phyloP scores from a whole-genome alignment of 2,797 vertebrate genomes.

The Pipistrellus kuhlii region DNA sequence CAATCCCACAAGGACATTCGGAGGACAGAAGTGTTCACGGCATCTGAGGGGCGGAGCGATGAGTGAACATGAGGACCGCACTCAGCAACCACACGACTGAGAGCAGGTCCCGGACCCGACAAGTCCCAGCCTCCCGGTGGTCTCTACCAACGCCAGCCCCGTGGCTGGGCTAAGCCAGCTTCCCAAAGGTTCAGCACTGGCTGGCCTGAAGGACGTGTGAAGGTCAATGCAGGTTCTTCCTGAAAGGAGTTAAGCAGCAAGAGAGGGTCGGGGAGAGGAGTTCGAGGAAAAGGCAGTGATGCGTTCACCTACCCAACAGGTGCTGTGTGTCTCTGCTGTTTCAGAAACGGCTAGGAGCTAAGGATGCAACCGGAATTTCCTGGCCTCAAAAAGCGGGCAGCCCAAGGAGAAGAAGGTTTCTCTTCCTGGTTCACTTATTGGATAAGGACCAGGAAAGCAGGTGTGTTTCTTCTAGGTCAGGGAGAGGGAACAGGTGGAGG shows the following conservation, averaged over 20 bases:
- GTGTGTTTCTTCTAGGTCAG: background rate
- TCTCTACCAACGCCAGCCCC: fast-evolving
- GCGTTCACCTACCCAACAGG: background rate
- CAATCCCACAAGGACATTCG: background rate
- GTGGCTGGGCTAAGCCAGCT: no score
- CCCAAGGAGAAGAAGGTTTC: background rate
- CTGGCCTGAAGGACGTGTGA: fast-evolving
- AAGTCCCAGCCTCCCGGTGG: background rate
- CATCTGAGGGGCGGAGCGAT: background rate
- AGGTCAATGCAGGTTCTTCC: fast-evolving
- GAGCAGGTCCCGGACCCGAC: fast-evolving
- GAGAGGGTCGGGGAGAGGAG: background rate
- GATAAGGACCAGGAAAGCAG: background rate
- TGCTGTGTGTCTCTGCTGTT: fast-evolving
- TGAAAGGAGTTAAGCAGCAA: background rate
- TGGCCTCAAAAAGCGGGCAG: fast-evolving
- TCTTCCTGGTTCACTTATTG: background rate
- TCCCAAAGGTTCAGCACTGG: fast-evolving
- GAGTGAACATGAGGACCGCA: background rate
- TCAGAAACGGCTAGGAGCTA: background rate
- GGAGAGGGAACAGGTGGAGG: fast-evolving
- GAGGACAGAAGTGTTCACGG: background rate
- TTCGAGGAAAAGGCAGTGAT: fast-evolving
- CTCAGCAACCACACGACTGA: fast-evolving
- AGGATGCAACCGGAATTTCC: fast-evolving